Percentiles rank a stretch among this genome's conserved stretches.
Evolutionary conservation across 2,113 vertebrate species (phyloP).

Genomic region (Nettapus auritus): DNA sequence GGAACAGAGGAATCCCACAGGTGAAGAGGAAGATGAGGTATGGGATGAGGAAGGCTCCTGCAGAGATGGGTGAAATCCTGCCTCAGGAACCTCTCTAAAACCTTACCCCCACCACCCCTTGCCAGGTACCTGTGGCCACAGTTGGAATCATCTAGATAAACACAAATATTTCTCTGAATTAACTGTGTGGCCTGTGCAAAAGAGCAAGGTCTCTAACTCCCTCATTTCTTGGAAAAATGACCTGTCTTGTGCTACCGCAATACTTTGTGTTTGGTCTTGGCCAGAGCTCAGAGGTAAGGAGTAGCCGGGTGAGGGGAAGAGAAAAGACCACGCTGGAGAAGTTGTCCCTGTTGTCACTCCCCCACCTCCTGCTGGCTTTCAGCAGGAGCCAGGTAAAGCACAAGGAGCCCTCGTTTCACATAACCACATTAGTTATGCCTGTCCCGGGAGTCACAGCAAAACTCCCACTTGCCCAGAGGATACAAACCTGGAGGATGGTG

Average conservation of each 20-base stretch:
- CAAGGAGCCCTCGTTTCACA: conserved; percentile 19
- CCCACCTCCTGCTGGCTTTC: background rate
- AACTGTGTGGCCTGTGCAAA: background rate
- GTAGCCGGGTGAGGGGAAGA: background rate
- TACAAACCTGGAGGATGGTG: background rate
- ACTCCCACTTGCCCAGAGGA: conserved; percentile 10
- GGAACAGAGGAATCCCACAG: conserved; percentile 90
- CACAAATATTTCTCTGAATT: background rate
- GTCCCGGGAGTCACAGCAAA: background rate
- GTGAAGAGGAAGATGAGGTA: conserved; percentile 91
- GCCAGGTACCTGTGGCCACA: background rate
- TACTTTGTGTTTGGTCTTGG: background rate
- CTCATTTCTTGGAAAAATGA: background rate
- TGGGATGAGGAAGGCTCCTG: conserved; percentile 93
- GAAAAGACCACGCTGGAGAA: background rate
- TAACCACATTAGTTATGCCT: conserved; percentile 37
- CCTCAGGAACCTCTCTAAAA: background rate
- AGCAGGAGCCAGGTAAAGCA: background rate
- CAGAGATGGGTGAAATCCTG: background rate
- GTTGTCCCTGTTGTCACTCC: background rate
- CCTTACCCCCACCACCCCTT: background rate
- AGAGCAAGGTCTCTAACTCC: background rate
- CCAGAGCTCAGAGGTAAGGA: background rate
- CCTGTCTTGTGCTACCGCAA: background rate
- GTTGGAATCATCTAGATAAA: background rate